Evolutionary conservation across 2,888 invertebrate species (phyloP), one percentile per base, ranked within the genome.

Genomic region (Nemotelus nigrinus): DNA sequence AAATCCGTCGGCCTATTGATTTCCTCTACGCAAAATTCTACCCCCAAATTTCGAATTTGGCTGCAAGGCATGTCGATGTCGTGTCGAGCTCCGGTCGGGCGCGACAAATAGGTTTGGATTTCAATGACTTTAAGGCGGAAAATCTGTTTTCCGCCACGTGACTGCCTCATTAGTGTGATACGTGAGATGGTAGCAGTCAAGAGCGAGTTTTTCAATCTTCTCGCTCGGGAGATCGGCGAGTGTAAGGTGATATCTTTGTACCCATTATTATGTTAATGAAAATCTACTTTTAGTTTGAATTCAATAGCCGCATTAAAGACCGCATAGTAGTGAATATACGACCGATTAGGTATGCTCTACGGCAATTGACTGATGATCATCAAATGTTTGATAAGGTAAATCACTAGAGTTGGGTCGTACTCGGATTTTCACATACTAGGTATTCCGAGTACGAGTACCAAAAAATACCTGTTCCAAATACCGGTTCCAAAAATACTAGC

Each of bases 101-200:
- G 41, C 47, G 58, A 72, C 60, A 63, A 63, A 60, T 43, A 48
- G 74, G 63, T 41, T 74, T 74, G 74, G 74, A 74, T 74, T 74
- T 74, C 74, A 74, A 74, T 74, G 74, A 74, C 74, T 74, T 74
- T 74, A 74, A 74, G 74, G 74, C 74, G 74, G 74, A 74, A 74
- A 74, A 74, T 74, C 74, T 74, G 60, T 74, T 74, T 48, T 74
- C 48, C 48, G 79, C 78, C 80, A 80, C 80, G 80, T 81, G 80
- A 80, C 80, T 78, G 76, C 78, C 81, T 81, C 81, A 81, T 81
- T 81, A 81, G 80, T 76, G 79, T 79, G 78, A 78, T 79, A 80
- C 71, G 78, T 76, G 77, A 78, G 77, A 77, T 50, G 70, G 25
- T 60, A 74, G 10, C 71, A 74, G 74, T 68, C 72, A 78, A 65